phyloP scores from a whole-genome alignment of 1,140 invertebrate species.

The Tetramorium simillimum region DNA sequence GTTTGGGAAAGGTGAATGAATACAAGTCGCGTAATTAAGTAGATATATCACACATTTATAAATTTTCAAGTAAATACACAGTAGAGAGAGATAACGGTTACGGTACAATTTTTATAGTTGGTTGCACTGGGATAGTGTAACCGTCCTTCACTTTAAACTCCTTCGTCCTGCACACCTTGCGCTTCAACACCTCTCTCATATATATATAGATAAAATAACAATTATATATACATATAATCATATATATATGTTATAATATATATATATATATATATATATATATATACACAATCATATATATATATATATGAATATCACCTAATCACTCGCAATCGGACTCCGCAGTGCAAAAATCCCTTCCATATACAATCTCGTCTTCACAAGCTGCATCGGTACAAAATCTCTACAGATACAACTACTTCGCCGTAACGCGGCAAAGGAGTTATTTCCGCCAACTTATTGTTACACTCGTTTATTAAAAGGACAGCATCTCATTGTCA shows the following conservation, averaged over 20 bases:
- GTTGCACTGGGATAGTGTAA: slow-evolving; percentile 33
- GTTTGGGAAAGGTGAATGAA: slow-evolving; percentile 40
- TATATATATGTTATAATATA: not conserved
- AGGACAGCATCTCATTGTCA: not conserved
- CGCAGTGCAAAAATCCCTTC: slow-evolving; percentile 9
- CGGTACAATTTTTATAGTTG: slow-evolving; percentile 55
- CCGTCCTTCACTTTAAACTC: slow-evolving; percentile 40
- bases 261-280: not conserved
- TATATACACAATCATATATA: not conserved
- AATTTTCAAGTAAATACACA: slow-evolving; percentile 66
- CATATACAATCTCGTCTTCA: not conserved
- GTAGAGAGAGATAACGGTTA: slow-evolving; percentile 57
- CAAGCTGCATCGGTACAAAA: slow-evolving; percentile 25
- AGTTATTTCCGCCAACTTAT: slow-evolving; percentile 11
- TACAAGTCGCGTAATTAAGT: slow-evolving; percentile 46
- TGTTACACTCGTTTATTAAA: slow-evolving; percentile 3
- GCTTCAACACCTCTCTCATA: slow-evolving; percentile 14
- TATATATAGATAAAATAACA: slow-evolving; percentile 51
- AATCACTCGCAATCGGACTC: not conserved
- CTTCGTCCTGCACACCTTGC: slow-evolving; percentile 33
- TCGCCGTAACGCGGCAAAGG: not conserved
- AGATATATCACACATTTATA: slow-evolving; percentile 66
- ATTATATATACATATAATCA: not conserved
- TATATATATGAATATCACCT: not conserved
- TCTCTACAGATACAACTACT: not conserved